Base-by-base conservation (phyloP, 2,113 vertebrate species). In the Phrynosoma blainvillii region DNA sequence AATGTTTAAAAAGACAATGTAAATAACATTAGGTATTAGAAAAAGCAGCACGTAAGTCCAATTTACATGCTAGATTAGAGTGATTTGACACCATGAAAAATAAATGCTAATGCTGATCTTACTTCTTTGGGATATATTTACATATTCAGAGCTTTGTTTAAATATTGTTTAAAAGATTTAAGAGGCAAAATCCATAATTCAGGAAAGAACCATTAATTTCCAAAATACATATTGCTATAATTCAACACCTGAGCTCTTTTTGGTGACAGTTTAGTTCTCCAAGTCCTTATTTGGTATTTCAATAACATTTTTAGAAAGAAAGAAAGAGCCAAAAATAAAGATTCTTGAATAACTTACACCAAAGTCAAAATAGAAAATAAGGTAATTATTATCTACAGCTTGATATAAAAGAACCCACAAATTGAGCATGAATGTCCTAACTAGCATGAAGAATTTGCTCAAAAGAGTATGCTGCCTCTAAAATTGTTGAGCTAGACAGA, bases 111-210 rank as follows among this genome's bases (percentile, higher is more conserved):
- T 78, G 18, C 3, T 77, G 23, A 85, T 92, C 92, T 90, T 30
- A 87, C 92, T 92, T 90, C 91, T 95, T 94, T 82, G 93, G 91
- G 79, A 88, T 54, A 89, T 92, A 87, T 93, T 94, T 92, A 93
- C 79, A 90, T 85, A 95, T 88, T 90, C 93, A 94, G 92, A 93
- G 32, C 74, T 88, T 93, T 93, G 84, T 93, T 93, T 94, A 94
- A 95, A 95, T 92, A 94, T 90, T 90, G 82, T 79, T 0, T 66
- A 89, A 87, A 80, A 68, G 70, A 91, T 1, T 87, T 81, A 93
- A 93, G 84, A 71, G 81, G 76, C 52, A 84, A 93, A 92, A 90
- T 84, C 88, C 40, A 3, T 87, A 90, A 91, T 89, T 87, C 84
- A 52, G 36, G 71, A 89, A 0, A 89, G 83, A 93, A 91, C 5